Evolutionary conservation across 23 tunicate genomes (phyloP), one percentile per base, ranked within the genome.

Genomic region (Oikopleura albicans): DNA sequence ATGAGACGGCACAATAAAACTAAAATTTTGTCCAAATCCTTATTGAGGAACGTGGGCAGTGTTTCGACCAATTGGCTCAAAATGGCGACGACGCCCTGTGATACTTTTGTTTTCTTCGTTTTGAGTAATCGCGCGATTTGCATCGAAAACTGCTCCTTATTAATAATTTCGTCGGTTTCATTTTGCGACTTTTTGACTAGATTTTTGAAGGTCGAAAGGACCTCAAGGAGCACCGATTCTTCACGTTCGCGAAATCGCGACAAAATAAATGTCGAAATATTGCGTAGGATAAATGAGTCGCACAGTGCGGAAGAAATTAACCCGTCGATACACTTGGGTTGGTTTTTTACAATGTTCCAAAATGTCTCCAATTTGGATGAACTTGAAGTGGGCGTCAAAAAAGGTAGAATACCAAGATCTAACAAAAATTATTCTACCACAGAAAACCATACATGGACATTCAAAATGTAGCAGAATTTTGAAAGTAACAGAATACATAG

Each of bases 151-250:
- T 8, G 16, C 8, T 49, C 8, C 8, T 8, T 8, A 22, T 49
- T 8, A 22, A 49, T 8, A 22, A 49, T 8, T 8, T 8, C 8
- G 59, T 49, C 59, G 22, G 22, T 49, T 49, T 49, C 22, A 49
- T 8, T 8, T 22, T 22, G 16, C 8, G 59, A 49, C 22, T 8
- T 8, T 76, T 88, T 93, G 40, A 93, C 95, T 41, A 93, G 85
- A 1, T 94, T 86, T 29, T 87, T 93, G 84, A 91, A 90, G 38
- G 94, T 91, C 38, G 83, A 84, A 85, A 93, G 88, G 29, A 93
- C 85, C 40, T 93, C 98, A 0, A 85, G 84, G 35, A 76, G 83
- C 0, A 93, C 98, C 84, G 88, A 89, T 40, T 93, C 98, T 49
- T 93, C 98, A 33, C 98, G 85, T 85, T 93, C 98, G 91, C 90